Percentiles rank a stretch among this genome's conserved stretches.
These are phyloP conservation scores for Neomicropteryx cornuta DNA, from an alignment of 1,140 invertebrate genomes.

Conservation along the genomic window DNA sequence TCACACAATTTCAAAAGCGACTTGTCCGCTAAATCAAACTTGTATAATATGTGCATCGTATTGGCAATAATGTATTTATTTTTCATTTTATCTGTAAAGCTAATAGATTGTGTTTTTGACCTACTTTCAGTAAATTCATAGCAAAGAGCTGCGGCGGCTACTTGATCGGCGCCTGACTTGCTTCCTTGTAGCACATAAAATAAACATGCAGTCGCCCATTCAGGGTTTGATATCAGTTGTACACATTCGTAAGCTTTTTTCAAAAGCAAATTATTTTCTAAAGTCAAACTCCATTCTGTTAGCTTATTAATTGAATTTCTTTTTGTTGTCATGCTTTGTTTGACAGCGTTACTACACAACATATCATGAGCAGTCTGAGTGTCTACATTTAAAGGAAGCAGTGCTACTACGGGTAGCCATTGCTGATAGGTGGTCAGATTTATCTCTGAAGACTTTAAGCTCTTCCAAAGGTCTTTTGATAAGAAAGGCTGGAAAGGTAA, in stretches of 20 bases:
- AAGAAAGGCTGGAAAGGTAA: conserved; percentile 14
- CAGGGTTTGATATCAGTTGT: conserved; percentile 12
- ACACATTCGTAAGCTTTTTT: conserved; percentile 14
- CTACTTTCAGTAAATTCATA: conserved; percentile 26
- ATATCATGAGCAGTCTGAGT: conserved; percentile 11
- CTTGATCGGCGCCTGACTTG: conserved; percentile 26
- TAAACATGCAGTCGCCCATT: conserved; percentile 16
- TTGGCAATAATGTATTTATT: conserved; percentile 28
- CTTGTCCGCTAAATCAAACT: conserved; percentile 27
- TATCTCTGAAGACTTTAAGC: conserved; percentile 13
- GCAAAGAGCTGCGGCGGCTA: conserved; percentile 30
- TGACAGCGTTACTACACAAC: conserved; percentile 15
- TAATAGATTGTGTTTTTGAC: conserved; percentile 20
- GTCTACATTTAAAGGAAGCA: conserved; percentile 10
- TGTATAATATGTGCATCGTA: conserved; percentile 27
- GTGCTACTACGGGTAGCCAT: conserved; percentile 12
- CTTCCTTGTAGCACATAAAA: conserved; percentile 13
- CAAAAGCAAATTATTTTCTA: conserved; percentile 12
- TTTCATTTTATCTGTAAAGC: conserved; percentile 22
- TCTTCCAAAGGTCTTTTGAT: conserved; percentile 11
- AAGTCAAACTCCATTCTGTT: conserved; percentile 12
- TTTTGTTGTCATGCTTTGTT: conserved; percentile 12
- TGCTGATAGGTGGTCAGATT: conserved; percentile 11
- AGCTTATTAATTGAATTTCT: conserved; percentile 8
- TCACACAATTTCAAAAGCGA: conserved; percentile 24